Conservation (phyloP, 2,888 invertebrate genomes). For the Scotopteryx bipunctaria region DNA sequence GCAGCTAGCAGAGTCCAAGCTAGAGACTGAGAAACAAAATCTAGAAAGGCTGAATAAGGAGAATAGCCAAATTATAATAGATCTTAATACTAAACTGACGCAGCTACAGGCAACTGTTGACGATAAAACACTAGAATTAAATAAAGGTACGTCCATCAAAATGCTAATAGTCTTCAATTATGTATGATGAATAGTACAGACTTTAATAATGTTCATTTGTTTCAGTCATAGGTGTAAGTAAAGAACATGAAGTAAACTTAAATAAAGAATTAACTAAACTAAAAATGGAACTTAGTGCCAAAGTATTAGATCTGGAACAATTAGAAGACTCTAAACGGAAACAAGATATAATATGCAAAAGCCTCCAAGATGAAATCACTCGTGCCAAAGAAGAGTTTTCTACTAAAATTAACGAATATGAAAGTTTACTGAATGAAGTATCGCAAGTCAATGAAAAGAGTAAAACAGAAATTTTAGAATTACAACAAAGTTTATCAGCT, state of each 20-base stretch:
- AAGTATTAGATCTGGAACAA: constrained; percentile 80
- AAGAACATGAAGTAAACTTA: constrained; percentile 76
- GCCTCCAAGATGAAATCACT: constrained; percentile 68
- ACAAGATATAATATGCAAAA: constrained; percentile 62
- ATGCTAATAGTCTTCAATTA: neutral
- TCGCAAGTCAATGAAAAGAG: constrained; percentile 71
- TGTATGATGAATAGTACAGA: neutral
- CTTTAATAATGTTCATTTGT: constrained; percentile 29
- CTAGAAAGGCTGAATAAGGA: constrained; percentile 75
- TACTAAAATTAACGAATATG: constrained; percentile 75
- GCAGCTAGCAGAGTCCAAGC: constrained; percentile 78
- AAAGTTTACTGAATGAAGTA: constrained; percentile 68
- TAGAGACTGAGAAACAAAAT: constrained; percentile 74
- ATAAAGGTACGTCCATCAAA: constrained; percentile 66
- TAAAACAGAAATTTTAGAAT: constrained; percentile 67
- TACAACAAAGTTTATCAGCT: constrained; percentile 64
- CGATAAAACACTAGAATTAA: constrained; percentile 78
- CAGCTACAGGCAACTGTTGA: constrained; percentile 78
- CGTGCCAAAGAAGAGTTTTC: constrained; percentile 66
- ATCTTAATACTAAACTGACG: constrained; percentile 71
- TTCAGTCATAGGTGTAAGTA: constrained; percentile 71
- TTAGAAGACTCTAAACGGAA: constrained; percentile 70
- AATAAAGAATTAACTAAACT: constrained; percentile 80
- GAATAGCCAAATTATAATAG: constrained; percentile 74
- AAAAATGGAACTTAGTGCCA: constrained; percentile 82